phyloP scores from a whole-genome alignment of 2,888 invertebrate species.

The Junonia oenone region DNA sequence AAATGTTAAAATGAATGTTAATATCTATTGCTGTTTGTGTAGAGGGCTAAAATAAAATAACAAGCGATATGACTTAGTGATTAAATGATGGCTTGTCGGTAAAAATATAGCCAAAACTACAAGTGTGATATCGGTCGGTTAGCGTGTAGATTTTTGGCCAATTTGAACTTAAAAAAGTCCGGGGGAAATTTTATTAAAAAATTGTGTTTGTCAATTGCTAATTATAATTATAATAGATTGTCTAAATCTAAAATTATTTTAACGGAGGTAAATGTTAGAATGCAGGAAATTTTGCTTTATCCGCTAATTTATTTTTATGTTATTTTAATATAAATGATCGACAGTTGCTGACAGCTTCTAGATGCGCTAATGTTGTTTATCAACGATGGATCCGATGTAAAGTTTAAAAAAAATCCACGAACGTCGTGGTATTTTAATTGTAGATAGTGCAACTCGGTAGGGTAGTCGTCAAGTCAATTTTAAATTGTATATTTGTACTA shows the following conservation, averaged over 20 bases:
- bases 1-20: conserved; percentile 23
- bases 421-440: conserved; percentile 52
- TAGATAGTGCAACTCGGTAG: conserved; percentile 61
- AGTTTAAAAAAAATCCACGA: conserved; percentile 42
- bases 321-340: conserved; percentile 5
- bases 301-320: conserved; percentile 1
- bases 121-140: conserved; percentile 32
- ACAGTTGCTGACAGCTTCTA: background rate
- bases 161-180: conserved; percentile 35
- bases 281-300: background rate
- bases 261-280: background rate
- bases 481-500: conserved; percentile 49
- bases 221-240: background rate
- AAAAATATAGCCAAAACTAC: conserved; percentile 16
- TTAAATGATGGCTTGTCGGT: conserved; percentile 18
- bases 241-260: background rate
- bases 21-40: conserved; percentile 17
- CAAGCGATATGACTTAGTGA: conserved; percentile 1
- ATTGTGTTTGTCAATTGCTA: background rate
- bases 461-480: conserved; percentile 65
- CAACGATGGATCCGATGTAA: background rate
- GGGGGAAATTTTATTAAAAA: background rate
- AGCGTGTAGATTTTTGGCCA: conserved; percentile 55
- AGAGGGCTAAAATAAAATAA: conserved; percentile 12
- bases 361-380: background rate